Conservation (phyloP, 2,888 invertebrate genomes). For the Pseudeuparius sepicola region DNA sequence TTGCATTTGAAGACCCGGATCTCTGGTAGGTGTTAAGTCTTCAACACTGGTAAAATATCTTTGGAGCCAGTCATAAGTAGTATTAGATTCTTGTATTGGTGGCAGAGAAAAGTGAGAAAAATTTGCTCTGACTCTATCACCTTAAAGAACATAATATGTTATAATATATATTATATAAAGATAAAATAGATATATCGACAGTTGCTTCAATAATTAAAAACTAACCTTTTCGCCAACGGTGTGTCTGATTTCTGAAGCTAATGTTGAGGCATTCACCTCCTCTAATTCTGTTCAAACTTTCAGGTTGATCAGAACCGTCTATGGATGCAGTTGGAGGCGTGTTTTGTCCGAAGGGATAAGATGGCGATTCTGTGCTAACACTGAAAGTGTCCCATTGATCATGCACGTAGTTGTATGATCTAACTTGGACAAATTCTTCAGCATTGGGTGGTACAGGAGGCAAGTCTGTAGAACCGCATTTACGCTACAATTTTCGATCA, state of each 20-base stretch:
- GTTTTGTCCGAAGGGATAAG: conserved; percentile 17
- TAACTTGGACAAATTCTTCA: conserved; percentile 15
- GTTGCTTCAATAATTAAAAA: too few species aligned
- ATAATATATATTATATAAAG: too few species aligned
- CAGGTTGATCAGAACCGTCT: too few species aligned
- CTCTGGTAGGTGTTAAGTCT: conserved; percentile 16
- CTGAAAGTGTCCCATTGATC: conserved; percentile 17
- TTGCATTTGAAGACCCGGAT: conserved; percentile 11
- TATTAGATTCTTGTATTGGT: conserved; percentile 16
- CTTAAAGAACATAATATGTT: too few species aligned
- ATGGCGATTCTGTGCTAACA: conserved; percentile 17
- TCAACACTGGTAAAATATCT: conserved; percentile 16
- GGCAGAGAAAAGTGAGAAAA: conserved; percentile 17
- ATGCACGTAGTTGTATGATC: conserved; percentile 17
- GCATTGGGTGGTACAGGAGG: conserved; percentile 16
- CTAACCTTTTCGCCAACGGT: too few species aligned
- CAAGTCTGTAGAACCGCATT: conserved; percentile 11
- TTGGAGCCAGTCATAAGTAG: conserved; percentile 14
- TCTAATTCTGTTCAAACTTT: too few species aligned
- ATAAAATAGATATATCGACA: too few species aligned
- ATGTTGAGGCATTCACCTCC: too few species aligned
- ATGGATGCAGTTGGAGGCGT: too few species aligned
- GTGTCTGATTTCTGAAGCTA: too few species aligned
- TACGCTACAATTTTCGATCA: conserved; percentile 23
- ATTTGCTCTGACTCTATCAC: conserved; percentile 4